These are phyloP conservation scores for Bucorvus abyssinicus DNA, from an alignment of 2,797 vertebrate genomes.

Conservation along the genomic window DNA sequence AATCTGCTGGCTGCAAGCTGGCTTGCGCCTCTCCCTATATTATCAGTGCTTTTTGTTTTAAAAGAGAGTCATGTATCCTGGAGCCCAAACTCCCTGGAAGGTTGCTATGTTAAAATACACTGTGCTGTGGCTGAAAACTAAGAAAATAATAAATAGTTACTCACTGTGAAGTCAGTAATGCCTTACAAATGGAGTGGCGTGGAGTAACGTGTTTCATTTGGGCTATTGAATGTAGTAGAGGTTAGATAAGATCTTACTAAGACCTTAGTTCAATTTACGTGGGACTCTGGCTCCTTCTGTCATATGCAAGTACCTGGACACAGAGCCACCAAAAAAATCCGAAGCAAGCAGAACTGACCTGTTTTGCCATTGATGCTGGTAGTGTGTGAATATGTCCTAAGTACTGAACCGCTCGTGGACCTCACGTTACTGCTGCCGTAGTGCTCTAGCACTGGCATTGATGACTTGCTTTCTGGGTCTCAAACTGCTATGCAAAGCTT, in stretches of 20 bases:
- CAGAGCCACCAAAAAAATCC: not conserved
- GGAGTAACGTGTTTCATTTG: not conserved
- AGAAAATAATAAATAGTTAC: not conserved
- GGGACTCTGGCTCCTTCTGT: not conserved
- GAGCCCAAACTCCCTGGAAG: not conserved
- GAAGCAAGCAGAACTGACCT: not conserved
- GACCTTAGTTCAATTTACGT: not conserved
- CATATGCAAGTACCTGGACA: not conserved
- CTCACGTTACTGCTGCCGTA: not conserved
- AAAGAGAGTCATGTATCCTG: not conserved
- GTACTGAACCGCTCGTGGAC: not conserved
- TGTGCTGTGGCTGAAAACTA: not conserved
- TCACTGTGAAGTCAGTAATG: not conserved
- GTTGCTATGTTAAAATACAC: not conserved
- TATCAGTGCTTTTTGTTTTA: not conserved
- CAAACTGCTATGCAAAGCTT: not conserved
- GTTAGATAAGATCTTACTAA: not conserved
- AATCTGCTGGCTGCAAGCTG: not conserved
- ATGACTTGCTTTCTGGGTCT: not conserved
- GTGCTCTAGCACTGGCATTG: not conserved
- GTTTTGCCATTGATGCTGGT: not conserved
- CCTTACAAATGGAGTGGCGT: not conserved
- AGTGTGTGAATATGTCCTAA: fast-evolving
- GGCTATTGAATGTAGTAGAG: not conserved
- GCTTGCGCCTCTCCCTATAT: not conserved